phyloP scores from a whole-genome alignment of 2,888 invertebrate species.

The Pristionchus exspectatus region DNA sequence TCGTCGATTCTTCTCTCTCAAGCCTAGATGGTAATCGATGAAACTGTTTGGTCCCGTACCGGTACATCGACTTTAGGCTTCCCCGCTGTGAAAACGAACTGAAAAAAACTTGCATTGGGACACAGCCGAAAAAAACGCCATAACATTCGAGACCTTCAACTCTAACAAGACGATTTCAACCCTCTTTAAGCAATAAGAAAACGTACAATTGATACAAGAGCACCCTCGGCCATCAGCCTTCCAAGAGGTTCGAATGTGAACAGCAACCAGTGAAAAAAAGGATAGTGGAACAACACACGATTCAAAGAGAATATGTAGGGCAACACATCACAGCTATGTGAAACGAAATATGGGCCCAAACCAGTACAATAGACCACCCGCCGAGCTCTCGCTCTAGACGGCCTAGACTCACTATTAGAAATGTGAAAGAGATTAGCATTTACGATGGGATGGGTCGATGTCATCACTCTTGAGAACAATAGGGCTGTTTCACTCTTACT shows the following conservation, averaged over 20 bases:
- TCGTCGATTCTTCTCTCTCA: not conserved
- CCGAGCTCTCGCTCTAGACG: not conserved
- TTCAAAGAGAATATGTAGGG: not conserved
- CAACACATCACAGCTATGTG: not conserved
- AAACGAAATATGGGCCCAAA: not conserved
- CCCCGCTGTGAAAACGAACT: not conserved
- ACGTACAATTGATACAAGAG: not conserved
- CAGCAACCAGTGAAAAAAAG: conserved; percentile 61
- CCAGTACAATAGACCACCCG: not conserved
- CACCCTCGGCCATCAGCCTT: conserved; percentile 1
- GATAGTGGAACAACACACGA: not conserved
- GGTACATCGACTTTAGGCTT: not conserved
- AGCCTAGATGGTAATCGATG: not conserved
- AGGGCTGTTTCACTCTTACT: conserved; percentile 38
- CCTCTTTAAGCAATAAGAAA: not conserved
- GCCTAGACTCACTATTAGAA: not conserved
- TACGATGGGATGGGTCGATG: conserved; percentile 6
- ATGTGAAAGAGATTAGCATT: conserved; percentile 7
- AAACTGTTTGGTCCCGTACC: not conserved
- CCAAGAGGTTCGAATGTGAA: conserved; percentile 51
- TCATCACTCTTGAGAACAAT: not conserved
- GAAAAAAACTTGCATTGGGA: not conserved
- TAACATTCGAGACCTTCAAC: too few relatives aligned
- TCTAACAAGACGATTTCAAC: not conserved
- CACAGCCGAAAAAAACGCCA: not conserved